Conservation (phyloP, 2,113 vertebrate species). For the Poecilia latipinna region DNA sequence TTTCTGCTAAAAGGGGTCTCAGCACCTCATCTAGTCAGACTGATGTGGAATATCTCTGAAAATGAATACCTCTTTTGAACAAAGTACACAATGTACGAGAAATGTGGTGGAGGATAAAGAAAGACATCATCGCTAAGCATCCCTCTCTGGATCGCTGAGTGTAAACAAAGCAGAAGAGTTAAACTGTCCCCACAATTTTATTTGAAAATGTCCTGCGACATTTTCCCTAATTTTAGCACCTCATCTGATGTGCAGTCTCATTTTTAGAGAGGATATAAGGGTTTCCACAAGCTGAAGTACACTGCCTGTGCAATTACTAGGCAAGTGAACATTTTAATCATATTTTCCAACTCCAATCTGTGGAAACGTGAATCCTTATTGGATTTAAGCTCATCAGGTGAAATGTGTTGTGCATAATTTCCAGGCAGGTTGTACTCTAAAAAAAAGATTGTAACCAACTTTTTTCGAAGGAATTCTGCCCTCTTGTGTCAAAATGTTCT, state of each 20-base stretch:
- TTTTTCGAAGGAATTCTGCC: neutral
- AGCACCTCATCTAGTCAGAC: neutral
- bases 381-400: neutral
- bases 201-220: too few relatives aligned
- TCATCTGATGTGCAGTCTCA: too few relatives aligned
- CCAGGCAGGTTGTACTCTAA: neutral
- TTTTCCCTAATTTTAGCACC: too few relatives aligned
- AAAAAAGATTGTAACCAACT: too few relatives aligned
- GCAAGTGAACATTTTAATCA: neutral
- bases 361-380: neutral
- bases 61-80: neutral
- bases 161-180: neutral
- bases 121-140: neutral
- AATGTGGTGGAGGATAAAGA: neutral
- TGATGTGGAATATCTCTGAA: neutral
- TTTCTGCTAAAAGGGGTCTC: slow-evolving; percentile 1
- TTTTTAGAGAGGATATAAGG: too few relatives aligned
- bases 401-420: neutral
- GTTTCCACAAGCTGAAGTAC: neutral
- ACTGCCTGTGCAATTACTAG: neutral
- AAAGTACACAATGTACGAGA: neutral
- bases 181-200: too few relatives aligned
- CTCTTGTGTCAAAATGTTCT: neutral
- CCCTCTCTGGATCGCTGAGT: neutral
- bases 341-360: neutral